These are phyloP conservation scores for Amblyteles armatorius DNA, from an alignment of 2,888 invertebrate species.

Conservation along the genomic window DNA sequence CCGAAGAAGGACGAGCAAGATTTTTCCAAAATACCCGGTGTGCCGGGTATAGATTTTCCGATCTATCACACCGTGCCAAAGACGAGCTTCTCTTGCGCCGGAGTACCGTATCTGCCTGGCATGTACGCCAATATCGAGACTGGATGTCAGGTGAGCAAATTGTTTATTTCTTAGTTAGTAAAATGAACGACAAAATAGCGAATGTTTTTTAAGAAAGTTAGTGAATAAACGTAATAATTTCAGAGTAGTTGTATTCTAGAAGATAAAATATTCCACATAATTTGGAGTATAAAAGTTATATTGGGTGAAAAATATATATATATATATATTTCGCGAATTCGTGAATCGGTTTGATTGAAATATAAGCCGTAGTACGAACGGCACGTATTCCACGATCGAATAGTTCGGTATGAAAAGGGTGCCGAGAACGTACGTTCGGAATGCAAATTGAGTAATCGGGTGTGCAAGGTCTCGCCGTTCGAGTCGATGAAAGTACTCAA, in stretches of 20 bases:
- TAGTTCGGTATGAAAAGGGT: constrained; percentile 56
- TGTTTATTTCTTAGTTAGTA: background rate
- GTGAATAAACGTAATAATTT: background rate
- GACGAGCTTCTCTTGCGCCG: constrained; percentile 92
- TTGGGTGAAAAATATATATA: background rate
- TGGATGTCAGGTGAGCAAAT: constrained; percentile 90
- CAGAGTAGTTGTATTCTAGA: background rate
- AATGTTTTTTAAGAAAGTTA: background rate
- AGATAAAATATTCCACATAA: background rate
- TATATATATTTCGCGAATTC: background rate
- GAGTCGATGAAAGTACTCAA: constrained; percentile 64
- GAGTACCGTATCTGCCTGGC: constrained; percentile 92
- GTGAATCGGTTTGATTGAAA: constrained; percentile 22
- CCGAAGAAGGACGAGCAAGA: constrained; percentile 89
- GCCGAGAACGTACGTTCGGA: constrained; percentile 64
- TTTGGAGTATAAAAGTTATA: background rate
- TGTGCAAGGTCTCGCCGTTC: constrained; percentile 63
- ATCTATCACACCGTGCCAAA: constrained; percentile 91
- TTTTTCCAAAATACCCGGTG: constrained; percentile 92
- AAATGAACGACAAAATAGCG: background rate
- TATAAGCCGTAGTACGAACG: constrained; percentile 26
- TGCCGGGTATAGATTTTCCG: constrained; percentile 93
- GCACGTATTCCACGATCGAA: constrained; percentile 57
- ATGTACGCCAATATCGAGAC: constrained; percentile 97
- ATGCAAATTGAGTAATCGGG: constrained; percentile 67